Percentiles rank a stretch among this genome's conserved stretches.
phyloP scores from a whole-genome alignment of 2,888 invertebrate species.

The Smittia sp. region DNA sequence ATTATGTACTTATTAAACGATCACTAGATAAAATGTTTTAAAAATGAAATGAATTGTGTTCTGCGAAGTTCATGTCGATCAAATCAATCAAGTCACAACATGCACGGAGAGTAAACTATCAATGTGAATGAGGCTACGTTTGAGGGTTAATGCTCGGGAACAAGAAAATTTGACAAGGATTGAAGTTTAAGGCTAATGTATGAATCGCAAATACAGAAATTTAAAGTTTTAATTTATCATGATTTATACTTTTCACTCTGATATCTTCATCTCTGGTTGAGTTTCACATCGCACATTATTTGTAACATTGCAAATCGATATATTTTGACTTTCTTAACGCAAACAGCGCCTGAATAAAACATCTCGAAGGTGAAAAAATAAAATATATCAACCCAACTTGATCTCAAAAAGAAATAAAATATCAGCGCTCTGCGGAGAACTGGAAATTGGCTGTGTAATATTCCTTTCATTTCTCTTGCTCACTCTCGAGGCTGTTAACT shows the following conservation, averaged over 20 bases:
- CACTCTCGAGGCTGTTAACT: slow-evolving; percentile 24
- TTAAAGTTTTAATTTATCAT: slow-evolving; percentile 11
- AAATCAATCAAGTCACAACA: slow-evolving; percentile 18
- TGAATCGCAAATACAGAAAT: no score
- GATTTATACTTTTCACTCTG: neutral
- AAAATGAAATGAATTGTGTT: no score
- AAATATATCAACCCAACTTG: slow-evolving; percentile 29
- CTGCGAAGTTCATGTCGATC: slow-evolving; percentile 30
- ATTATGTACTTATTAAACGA: no score
- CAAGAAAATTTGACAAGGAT: no score
- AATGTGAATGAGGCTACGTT: no score
- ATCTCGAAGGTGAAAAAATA: neutral
- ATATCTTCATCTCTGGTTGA: neutral
- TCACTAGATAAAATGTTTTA: no score
- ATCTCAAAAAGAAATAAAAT: slow-evolving; percentile 23
- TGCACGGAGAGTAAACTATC: neutral
- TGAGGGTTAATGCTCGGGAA: no score
- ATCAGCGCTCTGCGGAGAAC: neutral
- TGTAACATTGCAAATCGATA: neutral
- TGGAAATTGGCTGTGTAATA: slow-evolving; percentile 32
- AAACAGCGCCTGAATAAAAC: neutral
- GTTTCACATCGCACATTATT: neutral
- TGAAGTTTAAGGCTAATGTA: no score
- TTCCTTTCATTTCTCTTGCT: slow-evolving; percentile 29
- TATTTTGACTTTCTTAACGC: slow-evolving; percentile 22